Evolutionary conservation across 1,140 invertebrate species (phyloP).

Genomic region (Drosophila bocqueti): DNA sequence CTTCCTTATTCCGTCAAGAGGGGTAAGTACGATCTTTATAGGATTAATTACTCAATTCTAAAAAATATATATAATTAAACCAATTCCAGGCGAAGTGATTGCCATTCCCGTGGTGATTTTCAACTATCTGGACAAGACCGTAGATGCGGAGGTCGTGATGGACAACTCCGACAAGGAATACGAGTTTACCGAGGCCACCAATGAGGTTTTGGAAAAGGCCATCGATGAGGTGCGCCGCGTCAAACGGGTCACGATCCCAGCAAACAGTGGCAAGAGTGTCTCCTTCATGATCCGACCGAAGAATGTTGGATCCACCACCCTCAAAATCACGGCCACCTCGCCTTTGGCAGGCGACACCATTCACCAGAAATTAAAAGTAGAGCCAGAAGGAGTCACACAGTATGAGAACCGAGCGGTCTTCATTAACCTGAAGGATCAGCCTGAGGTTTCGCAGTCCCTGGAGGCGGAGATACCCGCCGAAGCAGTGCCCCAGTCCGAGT

Average conservation of each 20-base stretch:
- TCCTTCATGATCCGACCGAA: conserved; percentile 93
- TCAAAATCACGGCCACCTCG: conserved; percentile 91
- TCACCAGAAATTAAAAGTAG: conserved; percentile 90
- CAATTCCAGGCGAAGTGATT: conserved; percentile 72
- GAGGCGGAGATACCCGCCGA: no score
- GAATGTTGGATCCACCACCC: conserved; percentile 89
- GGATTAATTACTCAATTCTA: background rate
- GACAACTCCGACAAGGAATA: conserved; percentile 93
- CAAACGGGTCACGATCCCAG: conserved; percentile 88
- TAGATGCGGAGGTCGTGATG: conserved; percentile 92
- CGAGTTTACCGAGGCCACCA: conserved; percentile 89
- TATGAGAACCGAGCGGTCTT: no score
- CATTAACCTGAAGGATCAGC: no score
- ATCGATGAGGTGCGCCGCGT: conserved; percentile 88
- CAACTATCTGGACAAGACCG: conserved; percentile 87
- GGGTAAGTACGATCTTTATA: conserved; percentile 84
- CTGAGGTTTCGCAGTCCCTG: no score
- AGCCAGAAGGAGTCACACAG: conserved; percentile 93
- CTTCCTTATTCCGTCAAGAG: conserved; percentile 94
- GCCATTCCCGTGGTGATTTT: conserved; percentile 79
- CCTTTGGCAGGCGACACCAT: conserved; percentile 91
- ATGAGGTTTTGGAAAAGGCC: conserved; percentile 86
- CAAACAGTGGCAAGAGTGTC: conserved; percentile 90
- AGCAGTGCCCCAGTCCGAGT: no score
- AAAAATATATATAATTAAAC: no score